Base-by-base conservation (phyloP, 1,140 invertebrate species). In the Idris sp. region DNA sequence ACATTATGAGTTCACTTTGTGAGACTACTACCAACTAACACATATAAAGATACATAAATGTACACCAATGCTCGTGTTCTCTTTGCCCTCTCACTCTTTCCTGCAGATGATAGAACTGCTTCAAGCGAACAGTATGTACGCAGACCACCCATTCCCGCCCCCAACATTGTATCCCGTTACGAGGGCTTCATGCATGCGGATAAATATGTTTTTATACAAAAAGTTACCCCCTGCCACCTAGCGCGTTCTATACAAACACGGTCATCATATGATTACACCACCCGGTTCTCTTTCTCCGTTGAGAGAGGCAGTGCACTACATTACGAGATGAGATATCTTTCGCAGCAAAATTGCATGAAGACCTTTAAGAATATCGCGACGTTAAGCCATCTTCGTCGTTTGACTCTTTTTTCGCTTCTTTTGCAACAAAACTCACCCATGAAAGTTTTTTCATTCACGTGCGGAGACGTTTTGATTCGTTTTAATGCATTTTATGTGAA, bases 131-230 rank as follows among this genome's bases (percentile, higher is more conserved):
- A 71, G 71, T 75, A 61, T 65, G 75, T 61, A 76, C 73, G 62
- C 74, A 46, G 49, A 64, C 65, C 69, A 65, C 62, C 76, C 71
- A 59, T 56, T 35, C 53, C 54, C 59, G 7, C 35, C 49, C 40
- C 44, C 41, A 46, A 73, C 64, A 76, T 76, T 79, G 64, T 76
- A 74, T 49, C 59, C 38, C 67, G 76, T 65, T 76, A 73, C 71
- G 75, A 79, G 72, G 72, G 78, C 78, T 76, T 69, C 75, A 68
- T 77, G 68, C 72, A 79, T 46, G 71, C 74, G 77, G 67, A 79
- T 79, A 79, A 79, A 77, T 79, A 79, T 79, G 77, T 79, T 79
- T 79, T 79, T 79, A 77, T 77, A 75, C 77, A 79, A 77, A 79
- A 79, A 77, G 75, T 77, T 73, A 74, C 75, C 74, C 72, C 75